Evolutionary conservation across 2,888 invertebrate genomes (phyloP).

Genomic region (Thera britannica): DNA sequence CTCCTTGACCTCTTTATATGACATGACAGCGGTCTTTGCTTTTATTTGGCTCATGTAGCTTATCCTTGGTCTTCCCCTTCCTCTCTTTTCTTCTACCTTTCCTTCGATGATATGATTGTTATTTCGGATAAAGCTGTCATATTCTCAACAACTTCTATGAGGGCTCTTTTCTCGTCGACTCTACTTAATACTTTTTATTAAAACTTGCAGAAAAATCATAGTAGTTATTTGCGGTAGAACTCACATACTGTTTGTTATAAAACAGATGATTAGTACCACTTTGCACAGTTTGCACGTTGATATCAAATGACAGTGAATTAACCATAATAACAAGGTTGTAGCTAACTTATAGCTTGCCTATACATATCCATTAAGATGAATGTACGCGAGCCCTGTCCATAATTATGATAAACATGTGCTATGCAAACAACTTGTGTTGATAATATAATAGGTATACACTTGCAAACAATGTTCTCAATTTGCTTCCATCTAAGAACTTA

Average conservation of each 20-base stretch:
- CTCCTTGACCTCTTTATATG: too few relatives aligned
- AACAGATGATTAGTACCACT: slow-evolving; percentile 1
- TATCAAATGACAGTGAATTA: slow-evolving; percentile 19
- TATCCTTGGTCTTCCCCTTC: too few relatives aligned
- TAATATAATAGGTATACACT: background rate
- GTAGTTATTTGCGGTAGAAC: background rate
- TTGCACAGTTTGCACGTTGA: background rate
- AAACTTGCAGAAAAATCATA: too few relatives aligned
- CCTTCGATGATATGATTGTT: too few relatives aligned
- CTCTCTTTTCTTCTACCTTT: too few relatives aligned
- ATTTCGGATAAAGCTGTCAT: too few relatives aligned
- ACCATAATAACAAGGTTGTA: slow-evolving; percentile 21
- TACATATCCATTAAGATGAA: slow-evolving; percentile 19
- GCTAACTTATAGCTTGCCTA: slow-evolving; percentile 8
- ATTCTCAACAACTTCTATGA: too few relatives aligned
- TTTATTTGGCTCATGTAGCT: too few relatives aligned
- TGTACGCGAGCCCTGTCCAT: slow-evolving; percentile 16
- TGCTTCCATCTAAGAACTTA: background rate
- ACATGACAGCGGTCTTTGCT: too few relatives aligned
- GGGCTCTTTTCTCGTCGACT: too few relatives aligned
- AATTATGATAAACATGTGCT: slow-evolving; percentile 21
- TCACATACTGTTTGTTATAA: background rate
- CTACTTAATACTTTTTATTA: too few relatives aligned
- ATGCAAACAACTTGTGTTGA: slow-evolving; percentile 1
- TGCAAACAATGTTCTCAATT: background rate